Base-by-base conservation (phyloP, 1,140 invertebrate species). In the Drosophila bipectinata region DNA sequence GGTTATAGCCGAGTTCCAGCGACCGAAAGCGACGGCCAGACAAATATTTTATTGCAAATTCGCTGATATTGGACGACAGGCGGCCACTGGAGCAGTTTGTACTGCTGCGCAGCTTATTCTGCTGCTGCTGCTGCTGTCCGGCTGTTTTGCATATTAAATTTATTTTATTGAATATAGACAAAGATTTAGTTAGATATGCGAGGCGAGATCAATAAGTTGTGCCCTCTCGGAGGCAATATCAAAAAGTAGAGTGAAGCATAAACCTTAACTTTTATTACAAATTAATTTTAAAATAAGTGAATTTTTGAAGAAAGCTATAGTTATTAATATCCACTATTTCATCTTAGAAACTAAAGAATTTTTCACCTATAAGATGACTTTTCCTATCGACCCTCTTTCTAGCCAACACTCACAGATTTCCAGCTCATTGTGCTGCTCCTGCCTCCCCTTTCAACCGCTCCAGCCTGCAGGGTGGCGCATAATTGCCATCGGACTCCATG, bases 1-100 rank as follows among this genome's bases (percentile, higher is more conserved):
- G 9, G 1, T n/a, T 37, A 37, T 37, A 10, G 34, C 34, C 34
- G 10, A 37, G 34, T 37, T 37, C 2, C 51, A 56, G 21, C 37
- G 55, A 64, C 45, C 30, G 53, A 54, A 55, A 63, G 63, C 72
- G 39, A 79, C 48, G 64, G 82, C 83, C 76, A 87, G 82, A 87
- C 83, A 87, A 83, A 87, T 87, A 87, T 87, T 87, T 87, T 87
- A 87, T 87, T 88, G 82, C 82, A 88, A 87, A 87, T 85, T 82
- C 79, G 74, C 83, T 85, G 82, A 85, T 85, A 85, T 87, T 82
- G 82, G 64, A 82, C 83, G 82, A 85, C 82, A 85, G 83, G 64
- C 82, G 62, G 44, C 68, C 59, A 74, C 69, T 74, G 71, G 72
- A 72, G 59, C 59, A 74, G 48, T 64, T 63, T 73, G 60, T 54